These are phyloP conservation scores for Ceyx margarethae DNA, from an alignment of 2,113 vertebrate genomes.

Conservation along the genomic window DNA sequence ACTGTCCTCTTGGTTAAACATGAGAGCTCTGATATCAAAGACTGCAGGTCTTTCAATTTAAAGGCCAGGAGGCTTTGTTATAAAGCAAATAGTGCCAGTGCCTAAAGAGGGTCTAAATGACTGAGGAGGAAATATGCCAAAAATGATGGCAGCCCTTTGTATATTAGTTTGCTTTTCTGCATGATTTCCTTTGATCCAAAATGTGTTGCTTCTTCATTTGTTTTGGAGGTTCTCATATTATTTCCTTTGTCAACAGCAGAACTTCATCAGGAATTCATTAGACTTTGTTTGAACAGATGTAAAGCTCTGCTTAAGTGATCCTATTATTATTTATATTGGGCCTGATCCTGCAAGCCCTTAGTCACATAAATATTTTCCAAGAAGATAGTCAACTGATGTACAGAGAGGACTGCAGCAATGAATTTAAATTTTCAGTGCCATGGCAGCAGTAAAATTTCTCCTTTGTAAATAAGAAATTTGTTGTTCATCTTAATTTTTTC, in stretches of 20 bases:
- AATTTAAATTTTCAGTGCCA: background rate
- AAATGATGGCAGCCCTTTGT: conserved; percentile 6
- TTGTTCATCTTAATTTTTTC: background rate
- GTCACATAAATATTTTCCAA: conserved; percentile 2
- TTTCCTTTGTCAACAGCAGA: conserved; percentile 51
- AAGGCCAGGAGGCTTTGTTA: background rate
- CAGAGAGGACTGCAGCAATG: background rate
- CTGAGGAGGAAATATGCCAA: background rate
- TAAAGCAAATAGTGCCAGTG: conserved; percentile 2
- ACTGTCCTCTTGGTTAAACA: background rate
- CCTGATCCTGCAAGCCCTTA: conserved; percentile 16
- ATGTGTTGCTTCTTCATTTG: conserved; percentile 24
- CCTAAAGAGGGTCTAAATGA: background rate
- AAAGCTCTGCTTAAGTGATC: conserved; percentile 45
- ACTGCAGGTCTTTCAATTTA: background rate
- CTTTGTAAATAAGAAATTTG: background rate
- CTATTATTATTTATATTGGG: conserved; percentile 46
- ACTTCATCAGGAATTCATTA: conserved; percentile 61
- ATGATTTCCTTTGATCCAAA: conserved; percentile 44
- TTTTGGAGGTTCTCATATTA: conserved; percentile 27
- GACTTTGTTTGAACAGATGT: conserved; percentile 57
- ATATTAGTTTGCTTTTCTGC: conserved; percentile 10
- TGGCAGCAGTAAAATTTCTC: background rate
- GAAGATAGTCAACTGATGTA: background rate
- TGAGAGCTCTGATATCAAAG: conserved; percentile 11